Evolutionary conservation across 2,888 invertebrate species (phyloP), one percentile per base, ranked within the genome.

Genomic region (Hirtodrosophila alboralis): DNA sequence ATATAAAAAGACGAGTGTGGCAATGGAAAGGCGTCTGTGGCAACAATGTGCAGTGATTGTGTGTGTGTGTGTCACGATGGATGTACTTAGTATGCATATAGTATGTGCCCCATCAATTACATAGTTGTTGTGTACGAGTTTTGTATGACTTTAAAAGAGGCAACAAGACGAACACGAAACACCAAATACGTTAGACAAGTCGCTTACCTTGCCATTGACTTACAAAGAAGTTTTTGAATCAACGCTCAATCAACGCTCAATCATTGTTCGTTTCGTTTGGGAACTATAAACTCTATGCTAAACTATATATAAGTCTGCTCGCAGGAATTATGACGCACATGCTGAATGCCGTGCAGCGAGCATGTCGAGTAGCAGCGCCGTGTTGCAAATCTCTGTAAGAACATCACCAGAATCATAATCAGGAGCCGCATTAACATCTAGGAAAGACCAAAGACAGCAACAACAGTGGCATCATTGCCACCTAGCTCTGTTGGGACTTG

Each of bases 291-390:
- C 5, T 61, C 76, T 85, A 78, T 34, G 62, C 85, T 79, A 86
- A 84, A 94, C 94, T 95, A 95, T 93, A 95, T 95, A 92, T 93
- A 95, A 89, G 95, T 95, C 91, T 95, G 95, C 92, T 95, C 95
- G 92, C 95, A 95, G 91, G 95, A 95, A 91, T 95, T 95, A 91
- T 95, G 95, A 87, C 95, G 93, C 91, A 94, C 92, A 90, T 93
- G 93, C 88, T 93, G 93, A 86, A 93, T 93, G 89, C 93, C 94
- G 90, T 93, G 93, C 87, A 95, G 92, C 90, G 95, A 95, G 90
- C 95, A 95, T 89, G 95, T 94, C 84, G 95, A 95, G 92, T 95
- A 95, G 93, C 95, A 95, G 83, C 95, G 94, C 87, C 93, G 91
- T 81, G 95, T 95, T 87, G 95, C 94, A 91, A 95, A 95, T 93